A percentile compares a stretch with the other conserved stretches of the same genome.
Conservation (phyloP, 2,797 vertebrate species). For the Diplodus sargus region DNA sequence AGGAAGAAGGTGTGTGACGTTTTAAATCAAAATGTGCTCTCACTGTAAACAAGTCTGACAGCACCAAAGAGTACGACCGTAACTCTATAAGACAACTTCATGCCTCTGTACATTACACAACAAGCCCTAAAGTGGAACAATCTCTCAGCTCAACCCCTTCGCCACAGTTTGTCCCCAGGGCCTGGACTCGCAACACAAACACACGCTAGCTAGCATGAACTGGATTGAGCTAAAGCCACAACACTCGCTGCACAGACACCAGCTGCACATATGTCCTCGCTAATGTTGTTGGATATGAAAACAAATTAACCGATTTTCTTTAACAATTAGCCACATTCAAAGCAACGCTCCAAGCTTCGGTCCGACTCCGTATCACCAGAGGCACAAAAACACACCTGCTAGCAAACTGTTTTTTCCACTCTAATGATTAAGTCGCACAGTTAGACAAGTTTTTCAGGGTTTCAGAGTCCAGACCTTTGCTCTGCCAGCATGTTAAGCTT, state of each 20-base stretch:
- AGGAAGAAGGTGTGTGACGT: constrained; percentile 21
- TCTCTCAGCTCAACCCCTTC: constrained; percentile 30
- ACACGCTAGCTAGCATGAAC: constrained; percentile 44
- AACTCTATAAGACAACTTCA: constrained; percentile 19
- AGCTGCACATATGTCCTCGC: constrained; percentile 32
- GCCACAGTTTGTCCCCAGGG: constrained; percentile 56
- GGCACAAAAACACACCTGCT: constrained; percentile 15
- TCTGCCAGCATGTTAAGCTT: constrained; percentile 27
- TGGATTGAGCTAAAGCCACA: constrained; percentile 58
- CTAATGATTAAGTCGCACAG: constrained; percentile 3
- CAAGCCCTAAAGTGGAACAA: constrained; percentile 25
- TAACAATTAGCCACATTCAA: not conserved
- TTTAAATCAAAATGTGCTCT: constrained; percentile 22
- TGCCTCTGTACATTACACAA: constrained; percentile 38
- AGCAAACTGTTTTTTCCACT: not conserved
- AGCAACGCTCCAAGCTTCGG: not conserved
- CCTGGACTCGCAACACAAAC: constrained; percentile 58
- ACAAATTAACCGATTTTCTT: constrained; percentile 17
- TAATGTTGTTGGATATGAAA: constrained; percentile 2
- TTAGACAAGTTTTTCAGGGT: constrained; percentile 4
- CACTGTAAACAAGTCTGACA: constrained; percentile 45
- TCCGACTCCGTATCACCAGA: not conserved
- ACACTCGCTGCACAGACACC: constrained; percentile 37
- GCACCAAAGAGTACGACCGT: constrained; percentile 13
- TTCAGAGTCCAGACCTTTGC: constrained; percentile 38